These are phyloP conservation scores for Betta splendens DNA, from an alignment of 2,797 vertebrate genomes.

Conservation along the genomic window DNA sequence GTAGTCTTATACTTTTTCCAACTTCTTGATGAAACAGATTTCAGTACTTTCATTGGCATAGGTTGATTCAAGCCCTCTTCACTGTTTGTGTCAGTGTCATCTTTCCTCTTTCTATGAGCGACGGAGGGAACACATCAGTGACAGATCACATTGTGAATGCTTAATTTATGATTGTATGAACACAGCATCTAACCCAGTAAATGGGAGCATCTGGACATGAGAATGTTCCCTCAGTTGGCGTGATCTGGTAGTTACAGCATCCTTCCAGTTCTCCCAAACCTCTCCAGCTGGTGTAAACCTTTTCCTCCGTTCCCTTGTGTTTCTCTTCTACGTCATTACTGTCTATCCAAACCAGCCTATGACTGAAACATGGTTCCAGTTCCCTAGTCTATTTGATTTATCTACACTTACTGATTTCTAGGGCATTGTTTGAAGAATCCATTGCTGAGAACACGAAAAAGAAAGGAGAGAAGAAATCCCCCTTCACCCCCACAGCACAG, in stretches of 20 bases:
- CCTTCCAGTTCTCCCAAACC: too few relatives aligned
- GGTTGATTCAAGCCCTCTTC: slow-evolving; percentile 6
- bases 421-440: not conserved
- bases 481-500: not conserved
- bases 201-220: slow-evolving; percentile 2
- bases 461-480: not conserved
- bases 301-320: too few relatives aligned
- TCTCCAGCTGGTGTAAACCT: too few relatives aligned
- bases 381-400: too few relatives aligned
- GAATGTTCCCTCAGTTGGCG: too few relatives aligned
- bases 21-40: slow-evolving; percentile 25
- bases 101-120: slow-evolving; percentile 21
- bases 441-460: not conserved
- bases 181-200: slow-evolving; percentile 20
- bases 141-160: too few relatives aligned
- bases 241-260: too few relatives aligned
- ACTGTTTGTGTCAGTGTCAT: slow-evolving; percentile 19
- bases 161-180: too few relatives aligned
- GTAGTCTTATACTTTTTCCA: too few relatives aligned
- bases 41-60: slow-evolving; percentile 29
- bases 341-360: too few relatives aligned
- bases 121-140: slow-evolving; percentile 22
- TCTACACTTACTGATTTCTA: not conserved
- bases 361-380: too few relatives aligned
- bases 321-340: too few relatives aligned